Evolutionary conservation across 2,888 invertebrate species (phyloP).

Genomic region (Anoncus sp.): DNA sequence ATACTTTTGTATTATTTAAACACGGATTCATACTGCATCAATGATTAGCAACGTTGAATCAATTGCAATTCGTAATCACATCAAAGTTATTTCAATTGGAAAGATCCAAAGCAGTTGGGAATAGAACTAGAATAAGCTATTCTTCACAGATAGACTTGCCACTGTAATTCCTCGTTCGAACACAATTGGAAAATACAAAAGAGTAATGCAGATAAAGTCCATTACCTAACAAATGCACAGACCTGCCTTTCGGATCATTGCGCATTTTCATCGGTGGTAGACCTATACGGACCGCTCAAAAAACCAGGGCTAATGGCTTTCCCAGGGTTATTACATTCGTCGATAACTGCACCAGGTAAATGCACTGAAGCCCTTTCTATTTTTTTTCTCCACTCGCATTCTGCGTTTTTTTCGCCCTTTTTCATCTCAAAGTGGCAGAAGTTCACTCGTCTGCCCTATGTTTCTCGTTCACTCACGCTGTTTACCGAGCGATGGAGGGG

Average conservation of each 20-base stretch:
- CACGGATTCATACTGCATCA: neutral
- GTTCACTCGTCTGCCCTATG: too few relatives aligned
- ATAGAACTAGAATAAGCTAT: too few relatives aligned
- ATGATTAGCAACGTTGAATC: neutral
- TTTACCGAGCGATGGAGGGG: slow-evolving; percentile 30
- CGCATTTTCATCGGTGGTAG: neutral
- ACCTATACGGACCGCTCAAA: slow-evolving; percentile 30
- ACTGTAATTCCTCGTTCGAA: too few relatives aligned
- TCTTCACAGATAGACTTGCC: too few relatives aligned
- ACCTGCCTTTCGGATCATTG: neutral
- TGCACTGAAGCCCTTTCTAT: slow-evolving; percentile 31
- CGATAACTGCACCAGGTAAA: slow-evolving; percentile 36
- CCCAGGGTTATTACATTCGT: slow-evolving; percentile 71
- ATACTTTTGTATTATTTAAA: neutral
- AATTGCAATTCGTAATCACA: neutral
- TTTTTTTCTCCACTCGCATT: slow-evolving; percentile 18
- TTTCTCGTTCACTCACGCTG: slow-evolving; percentile 30
- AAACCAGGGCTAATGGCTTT: too few relatives aligned
- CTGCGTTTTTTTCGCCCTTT: slow-evolving; percentile 25
- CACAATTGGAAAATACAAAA: too few relatives aligned
- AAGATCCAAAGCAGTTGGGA: too few relatives aligned
- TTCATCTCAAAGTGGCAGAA: slow-evolving; percentile 47
- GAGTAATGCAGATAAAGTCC: too few relatives aligned
- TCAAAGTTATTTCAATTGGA: neutral
- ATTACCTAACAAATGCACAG: neutral